A percentile compares a stretch with the other conserved stretches of the same genome.
These are phyloP conservation scores for Saccopteryx bilineata DNA, from an alignment of 2,113 vertebrate species.

Conservation along the genomic window DNA sequence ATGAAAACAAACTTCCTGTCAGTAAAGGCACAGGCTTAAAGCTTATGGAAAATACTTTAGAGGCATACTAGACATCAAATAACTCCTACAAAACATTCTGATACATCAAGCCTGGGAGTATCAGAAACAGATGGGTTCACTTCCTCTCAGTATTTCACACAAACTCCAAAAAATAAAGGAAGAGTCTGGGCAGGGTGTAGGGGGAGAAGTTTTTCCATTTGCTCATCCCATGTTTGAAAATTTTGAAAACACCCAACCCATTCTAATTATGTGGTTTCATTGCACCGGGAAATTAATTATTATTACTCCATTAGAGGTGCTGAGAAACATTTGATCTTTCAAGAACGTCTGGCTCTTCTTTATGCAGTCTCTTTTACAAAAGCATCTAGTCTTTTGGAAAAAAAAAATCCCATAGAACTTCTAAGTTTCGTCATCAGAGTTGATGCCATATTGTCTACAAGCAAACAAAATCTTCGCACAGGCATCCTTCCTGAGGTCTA, in stretches of 20 bases:
- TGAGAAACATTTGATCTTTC: slow-evolving; percentile 70
- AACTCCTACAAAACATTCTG: slow-evolving; percentile 71
- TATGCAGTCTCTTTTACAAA: slow-evolving; percentile 47
- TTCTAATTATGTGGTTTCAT: slow-evolving; percentile 61
- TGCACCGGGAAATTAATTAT: slow-evolving; percentile 66
- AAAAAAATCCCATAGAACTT: neutral
- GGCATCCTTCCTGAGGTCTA: neutral
- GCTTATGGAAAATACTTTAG: slow-evolving; percentile 72
- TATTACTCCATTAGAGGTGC: slow-evolving; percentile 46
- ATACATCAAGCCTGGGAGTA: slow-evolving; percentile 67
- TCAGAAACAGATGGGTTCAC: slow-evolving; percentile 82
- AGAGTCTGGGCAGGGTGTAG: neutral
- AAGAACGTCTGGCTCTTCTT: neutral
- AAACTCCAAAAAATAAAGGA: slow-evolving; percentile 69
- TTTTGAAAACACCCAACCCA: slow-evolving; percentile 50
- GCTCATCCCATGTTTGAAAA: slow-evolving; percentile 64
- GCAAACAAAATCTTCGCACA: neutral
- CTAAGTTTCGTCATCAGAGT: neutral
- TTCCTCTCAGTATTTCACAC: slow-evolving; percentile 75
- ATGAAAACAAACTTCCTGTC: slow-evolving; percentile 68
- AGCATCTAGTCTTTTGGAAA: slow-evolving; percentile 15
- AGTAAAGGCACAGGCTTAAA: slow-evolving; percentile 50
- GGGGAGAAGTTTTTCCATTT: slow-evolving; percentile 63
- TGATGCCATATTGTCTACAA: neutral
- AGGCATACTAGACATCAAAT: slow-evolving; percentile 78